Conservation (phyloP, 2,888 invertebrate species). For the Athalia rosae region DNA sequence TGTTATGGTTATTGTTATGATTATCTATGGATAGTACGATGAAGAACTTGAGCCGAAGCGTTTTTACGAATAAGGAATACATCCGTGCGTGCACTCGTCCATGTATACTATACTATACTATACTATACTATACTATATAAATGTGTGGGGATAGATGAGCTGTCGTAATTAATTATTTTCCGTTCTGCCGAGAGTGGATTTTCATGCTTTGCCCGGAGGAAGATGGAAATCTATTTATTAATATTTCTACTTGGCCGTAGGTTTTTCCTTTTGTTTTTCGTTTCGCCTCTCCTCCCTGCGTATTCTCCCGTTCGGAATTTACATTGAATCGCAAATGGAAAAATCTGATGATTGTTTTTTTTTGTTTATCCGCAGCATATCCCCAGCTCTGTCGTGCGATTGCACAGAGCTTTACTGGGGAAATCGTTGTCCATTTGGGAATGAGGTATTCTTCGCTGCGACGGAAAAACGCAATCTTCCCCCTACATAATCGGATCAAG, state of each 20-base stretch:
- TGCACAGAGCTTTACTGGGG: background rate
- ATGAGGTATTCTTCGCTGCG: background rate
- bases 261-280: background rate
- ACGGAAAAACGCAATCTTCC: too few species aligned
- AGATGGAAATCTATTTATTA: conserved; percentile 35
- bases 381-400: background rate
- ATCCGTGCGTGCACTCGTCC: background rate
- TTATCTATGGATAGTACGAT: background rate
- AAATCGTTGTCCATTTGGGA: background rate
- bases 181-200: conserved; percentile 30
- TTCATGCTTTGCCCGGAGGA: conserved; percentile 31
- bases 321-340: conserved; percentile 32
- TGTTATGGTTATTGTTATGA: too few species aligned
- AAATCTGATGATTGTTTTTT: conserved; percentile 41
- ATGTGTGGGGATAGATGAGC: background rate
- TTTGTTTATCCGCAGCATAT: conserved; percentile 17
- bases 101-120: background rate
- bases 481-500: too few species aligned
- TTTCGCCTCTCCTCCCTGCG: background rate
- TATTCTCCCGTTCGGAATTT: conserved; percentile 25
- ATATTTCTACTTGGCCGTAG: conserved; percentile 22
- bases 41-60: background rate
- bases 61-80: background rate
- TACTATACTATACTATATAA: too few species aligned
- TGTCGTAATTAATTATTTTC: conserved; percentile 42